Base-by-base conservation (phyloP, 2,888 invertebrate species). In the Cosmorhoe ocellata region DNA sequence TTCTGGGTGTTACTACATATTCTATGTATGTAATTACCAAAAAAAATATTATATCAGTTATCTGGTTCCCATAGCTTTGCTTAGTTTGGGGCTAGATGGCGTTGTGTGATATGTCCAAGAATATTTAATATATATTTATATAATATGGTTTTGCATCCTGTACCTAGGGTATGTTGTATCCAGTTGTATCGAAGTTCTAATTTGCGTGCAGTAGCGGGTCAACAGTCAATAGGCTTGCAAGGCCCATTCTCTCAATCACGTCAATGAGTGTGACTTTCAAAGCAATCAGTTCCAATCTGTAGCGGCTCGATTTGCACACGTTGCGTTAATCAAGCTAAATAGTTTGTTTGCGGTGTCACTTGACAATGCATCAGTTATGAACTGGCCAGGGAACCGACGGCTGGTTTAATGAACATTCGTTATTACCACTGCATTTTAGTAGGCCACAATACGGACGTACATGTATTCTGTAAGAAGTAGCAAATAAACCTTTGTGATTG, bases 281-380 rank as follows among this genome's bases (percentile, higher is more conserved):
- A 61, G 66, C 81, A 85, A 89, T 89, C 85, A 86, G 81, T 82
- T 81, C 79, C 81, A 87, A 88, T 87, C 72, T 70, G 71, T 65
- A 59, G 67, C 36, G 36, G 40, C 76, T 68, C 76, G 81, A 78
- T 87, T 86, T 81, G 86, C 86, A 78, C 79, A 85, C 81, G 84
- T 82, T 78, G 78, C 77, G 86, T 85, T 90, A 88, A 90, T 87
- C 79, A 87, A 84, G 81, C 84, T 88, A 88, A 87, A 88, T 75
- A 81, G 77, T 75, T 69, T 78, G 71, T 80, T 79, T 77, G 77
- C 72, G 66, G 76, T 78, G 79, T 80, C 79, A 75, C 38, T 38
- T 47, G 38, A 33, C 38, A 37, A 30, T 42, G 42, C 46, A 42
- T 56, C 39, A 54, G 49, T 51, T 48, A 41, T 36, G 37, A 40